Conservation (phyloP, 2,888 invertebrate genomes). For the Timandra comae region DNA sequence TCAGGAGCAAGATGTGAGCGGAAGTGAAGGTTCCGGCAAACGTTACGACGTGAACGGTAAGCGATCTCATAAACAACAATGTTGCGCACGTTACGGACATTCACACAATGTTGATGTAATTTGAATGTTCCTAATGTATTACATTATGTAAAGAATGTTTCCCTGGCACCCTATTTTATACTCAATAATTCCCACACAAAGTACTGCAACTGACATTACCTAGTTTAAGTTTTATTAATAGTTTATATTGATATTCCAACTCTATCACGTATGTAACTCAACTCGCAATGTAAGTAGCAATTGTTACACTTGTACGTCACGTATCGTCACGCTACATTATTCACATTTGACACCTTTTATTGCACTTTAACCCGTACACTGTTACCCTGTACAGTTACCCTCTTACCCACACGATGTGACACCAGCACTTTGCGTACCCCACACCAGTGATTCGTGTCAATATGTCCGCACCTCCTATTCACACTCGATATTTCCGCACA, state of each 20-base stretch:
- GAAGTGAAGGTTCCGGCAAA: slow-evolving; percentile 38
- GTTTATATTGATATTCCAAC: too few species aligned
- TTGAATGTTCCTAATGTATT: slow-evolving; percentile 7
- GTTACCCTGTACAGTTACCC: slow-evolving; percentile 1
- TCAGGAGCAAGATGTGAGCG: slow-evolving; percentile 54
- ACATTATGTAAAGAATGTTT: slow-evolving; percentile 13
- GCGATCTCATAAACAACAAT: slow-evolving; percentile 16
- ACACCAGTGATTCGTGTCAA: too few species aligned
- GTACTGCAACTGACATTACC: slow-evolving; percentile 6
- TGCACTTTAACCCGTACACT: not conserved
- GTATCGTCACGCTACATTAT: too few species aligned
- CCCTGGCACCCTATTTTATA: slow-evolving; percentile 22
- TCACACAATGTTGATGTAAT: slow-evolving; percentile 20
- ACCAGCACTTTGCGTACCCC: slow-evolving; percentile 9
- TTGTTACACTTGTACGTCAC: not conserved
- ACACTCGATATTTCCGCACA: slow-evolving; percentile 35
- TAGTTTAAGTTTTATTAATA: too few species aligned
- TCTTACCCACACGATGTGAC: not conserved
- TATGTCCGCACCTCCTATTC: slow-evolving; percentile 18
- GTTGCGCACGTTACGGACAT: slow-evolving; percentile 20
- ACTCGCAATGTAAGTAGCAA: too few species aligned
- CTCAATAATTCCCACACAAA: slow-evolving; percentile 4
- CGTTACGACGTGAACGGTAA: slow-evolving; percentile 53
- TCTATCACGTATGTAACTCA: too few species aligned
- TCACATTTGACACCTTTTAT: not conserved